Base-by-base conservation (phyloP, 2,888 invertebrate species). In the Drosophila lutescens region DNA sequence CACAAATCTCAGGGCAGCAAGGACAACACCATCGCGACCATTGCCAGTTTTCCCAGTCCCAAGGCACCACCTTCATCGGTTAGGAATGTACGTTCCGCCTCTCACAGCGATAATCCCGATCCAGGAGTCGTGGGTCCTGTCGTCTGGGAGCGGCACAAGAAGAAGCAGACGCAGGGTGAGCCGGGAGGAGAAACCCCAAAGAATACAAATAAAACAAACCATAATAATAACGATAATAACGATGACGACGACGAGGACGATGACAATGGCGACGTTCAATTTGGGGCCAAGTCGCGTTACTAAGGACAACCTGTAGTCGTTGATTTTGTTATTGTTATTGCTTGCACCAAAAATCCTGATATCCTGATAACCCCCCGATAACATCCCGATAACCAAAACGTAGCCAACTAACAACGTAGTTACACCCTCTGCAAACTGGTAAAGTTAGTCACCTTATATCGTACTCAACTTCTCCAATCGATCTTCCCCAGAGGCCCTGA, bases 101-200 rank as follows among this genome's bases (percentile, higher is more conserved):
- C 96, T 46, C 95, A 95, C 54, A 97, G 97, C 89, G 94, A 95
- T 54, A 95, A 95, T 78, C 94, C 95, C 47, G 97, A 97, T 92
- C 96, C 97, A 0, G 97, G 97, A 0, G 95, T 97, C 5, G 94
- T 97, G 36, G 97, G 97, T 0, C 97, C 97, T 0, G 92, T 96
- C 56, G 97, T 97, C 7, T 97, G 97, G 97, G 96, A 96, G 89
- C 93, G 96, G 65, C 96, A 96, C 87, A 95, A 95, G 86, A 95
- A 95, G 49, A 62, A 49, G 36, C 62, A 86, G 67, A 80, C 82
- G 59, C 83, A 86, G 83, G 83, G 83, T 84, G 83, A 84, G 83
- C 51, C 80, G 79, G 87, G 86, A 77, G 77, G 69, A 77, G 58
- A 63, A 36, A 62, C 36, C 15, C n/a, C 50, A 26, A 65, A 49